Conservation (phyloP, 2,888 invertebrate genomes). For the Beris chalybata region DNA sequence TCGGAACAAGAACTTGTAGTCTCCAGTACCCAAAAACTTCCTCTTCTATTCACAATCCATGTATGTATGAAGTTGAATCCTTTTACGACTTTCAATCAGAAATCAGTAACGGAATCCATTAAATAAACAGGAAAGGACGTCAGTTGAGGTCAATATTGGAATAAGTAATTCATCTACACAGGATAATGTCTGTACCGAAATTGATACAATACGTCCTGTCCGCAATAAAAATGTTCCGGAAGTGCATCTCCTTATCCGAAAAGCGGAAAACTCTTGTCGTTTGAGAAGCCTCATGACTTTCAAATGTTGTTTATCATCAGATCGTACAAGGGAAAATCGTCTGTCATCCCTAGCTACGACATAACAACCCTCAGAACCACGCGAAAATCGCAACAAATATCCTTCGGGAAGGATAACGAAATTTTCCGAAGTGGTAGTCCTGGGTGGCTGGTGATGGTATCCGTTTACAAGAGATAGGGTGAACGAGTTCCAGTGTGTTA, state of each 20-base stretch:
- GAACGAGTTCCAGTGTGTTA: constrained; percentile 15
- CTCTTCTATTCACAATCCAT: constrained; percentile 2
- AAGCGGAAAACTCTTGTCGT: neutral
- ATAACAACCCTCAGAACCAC: neutral
- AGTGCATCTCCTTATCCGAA: constrained; percentile 5
- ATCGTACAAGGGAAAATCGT: neutral
- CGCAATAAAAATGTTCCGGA: neutral
- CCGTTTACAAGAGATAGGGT: constrained; percentile 13
- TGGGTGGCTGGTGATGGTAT: neutral
- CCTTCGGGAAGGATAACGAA: neutral
- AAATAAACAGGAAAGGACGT: constrained; percentile 1
- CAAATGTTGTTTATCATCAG: constrained; percentile 1
- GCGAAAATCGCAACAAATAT: constrained; percentile 10
- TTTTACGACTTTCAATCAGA: neutral
- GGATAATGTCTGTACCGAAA: neutral
- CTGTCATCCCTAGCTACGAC: neutral
- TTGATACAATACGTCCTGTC: constrained; percentile 1
- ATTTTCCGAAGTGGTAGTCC: neutral
- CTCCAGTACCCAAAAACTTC: constrained; percentile 17
- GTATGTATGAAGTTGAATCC: neutral
- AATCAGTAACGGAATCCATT: neutral
- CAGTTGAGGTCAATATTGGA: constrained; percentile 1
- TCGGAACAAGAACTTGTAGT: constrained; percentile 23
- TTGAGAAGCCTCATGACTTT: constrained; percentile 11
- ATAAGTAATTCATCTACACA: neutral